phyloP scores from a whole-genome alignment of 2,888 invertebrate species.

The Crocallis elinguaria region DNA sequence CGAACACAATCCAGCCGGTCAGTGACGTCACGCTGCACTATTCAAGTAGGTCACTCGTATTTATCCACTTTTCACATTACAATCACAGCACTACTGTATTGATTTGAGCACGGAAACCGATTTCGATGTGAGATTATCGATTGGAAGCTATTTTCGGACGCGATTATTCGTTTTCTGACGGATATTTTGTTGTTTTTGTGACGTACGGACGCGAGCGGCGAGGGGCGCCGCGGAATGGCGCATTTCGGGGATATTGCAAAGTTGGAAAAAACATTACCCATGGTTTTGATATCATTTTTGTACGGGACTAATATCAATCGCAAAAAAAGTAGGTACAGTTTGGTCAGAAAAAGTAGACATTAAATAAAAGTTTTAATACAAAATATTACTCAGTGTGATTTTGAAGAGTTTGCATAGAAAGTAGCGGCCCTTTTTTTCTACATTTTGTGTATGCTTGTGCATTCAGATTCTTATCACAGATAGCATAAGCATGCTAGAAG shows the following conservation, averaged over 20 bases:
- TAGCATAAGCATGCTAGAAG: no score
- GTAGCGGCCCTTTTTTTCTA: no score
- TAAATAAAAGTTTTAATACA: no score
- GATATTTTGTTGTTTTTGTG: slow-evolving; percentile 53
- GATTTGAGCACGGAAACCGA: neutral
- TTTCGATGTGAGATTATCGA: slow-evolving; percentile 14
- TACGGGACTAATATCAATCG: no score
- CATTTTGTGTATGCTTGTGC: no score
- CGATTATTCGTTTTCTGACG: slow-evolving; percentile 32
- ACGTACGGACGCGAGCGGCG: slow-evolving; percentile 52
- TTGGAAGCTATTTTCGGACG: slow-evolving; percentile 12
- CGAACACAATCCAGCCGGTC: slow-evolving; percentile 28
- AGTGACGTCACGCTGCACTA: slow-evolving; percentile 59
- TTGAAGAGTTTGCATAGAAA: no score
- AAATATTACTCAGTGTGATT: no score
- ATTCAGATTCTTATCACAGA: no score
- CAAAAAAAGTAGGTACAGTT: no score
- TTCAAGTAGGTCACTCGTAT: slow-evolving; percentile 53
- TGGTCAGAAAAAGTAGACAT: no score
- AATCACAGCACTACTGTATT: slow-evolving; percentile 21
- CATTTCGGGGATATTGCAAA: slow-evolving; percentile 61
- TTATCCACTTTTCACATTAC: slow-evolving; percentile 15
- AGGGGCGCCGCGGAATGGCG: slow-evolving; percentile 65
- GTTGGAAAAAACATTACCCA: neutral
- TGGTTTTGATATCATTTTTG: neutral